Percentiles rank a stretch among this genome's conserved stretches.
phyloP scores from a whole-genome alignment of 2,888 invertebrate species.

The Noctua pronuba region DNA sequence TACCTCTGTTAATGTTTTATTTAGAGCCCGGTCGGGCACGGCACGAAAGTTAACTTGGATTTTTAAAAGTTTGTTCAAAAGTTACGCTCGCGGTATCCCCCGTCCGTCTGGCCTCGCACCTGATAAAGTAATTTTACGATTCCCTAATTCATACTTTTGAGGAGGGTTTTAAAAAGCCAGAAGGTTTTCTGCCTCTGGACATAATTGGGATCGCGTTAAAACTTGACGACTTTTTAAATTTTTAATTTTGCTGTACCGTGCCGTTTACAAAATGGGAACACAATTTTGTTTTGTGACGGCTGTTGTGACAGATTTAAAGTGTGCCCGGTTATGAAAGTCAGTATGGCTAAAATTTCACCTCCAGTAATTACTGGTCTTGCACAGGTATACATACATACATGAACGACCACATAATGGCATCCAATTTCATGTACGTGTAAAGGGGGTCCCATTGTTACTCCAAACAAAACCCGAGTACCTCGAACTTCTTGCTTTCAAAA shows the following conservation, averaged over 20 bases:
- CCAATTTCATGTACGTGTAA: constrained; percentile 78
- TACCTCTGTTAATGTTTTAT: constrained; percentile 86
- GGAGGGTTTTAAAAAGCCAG: constrained; percentile 86
- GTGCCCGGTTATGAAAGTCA: constrained; percentile 37
- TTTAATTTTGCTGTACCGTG: constrained; percentile 72
- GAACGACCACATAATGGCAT: constrained; percentile 77
- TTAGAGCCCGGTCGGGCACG: constrained; percentile 76
- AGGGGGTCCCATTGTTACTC: constrained; percentile 82
- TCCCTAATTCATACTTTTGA: constrained; percentile 89
- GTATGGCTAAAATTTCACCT: constrained; percentile 39
- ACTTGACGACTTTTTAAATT: constrained; percentile 79
- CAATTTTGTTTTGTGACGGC: constrained; percentile 51
- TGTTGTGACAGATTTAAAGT: constrained; percentile 65
- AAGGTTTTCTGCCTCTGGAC: constrained; percentile 78
- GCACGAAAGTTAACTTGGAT: constrained; percentile 87
- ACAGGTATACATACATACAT: constrained; percentile 67
- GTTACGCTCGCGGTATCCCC: constrained; percentile 81
- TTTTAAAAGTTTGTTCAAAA: constrained; percentile 88
- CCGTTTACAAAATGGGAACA: constrained; percentile 40
- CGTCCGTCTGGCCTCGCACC: constrained; percentile 83
- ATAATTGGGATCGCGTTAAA: constrained; percentile 83
- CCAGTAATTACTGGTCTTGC: constrained; percentile 67
- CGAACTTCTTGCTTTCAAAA: constrained; percentile 87
- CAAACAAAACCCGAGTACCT: constrained; percentile 85
- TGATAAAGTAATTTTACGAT: constrained; percentile 89